Evolutionary conservation across 1,140 invertebrate species (phyloP).

Genomic region (Bombus superbus): DNA sequence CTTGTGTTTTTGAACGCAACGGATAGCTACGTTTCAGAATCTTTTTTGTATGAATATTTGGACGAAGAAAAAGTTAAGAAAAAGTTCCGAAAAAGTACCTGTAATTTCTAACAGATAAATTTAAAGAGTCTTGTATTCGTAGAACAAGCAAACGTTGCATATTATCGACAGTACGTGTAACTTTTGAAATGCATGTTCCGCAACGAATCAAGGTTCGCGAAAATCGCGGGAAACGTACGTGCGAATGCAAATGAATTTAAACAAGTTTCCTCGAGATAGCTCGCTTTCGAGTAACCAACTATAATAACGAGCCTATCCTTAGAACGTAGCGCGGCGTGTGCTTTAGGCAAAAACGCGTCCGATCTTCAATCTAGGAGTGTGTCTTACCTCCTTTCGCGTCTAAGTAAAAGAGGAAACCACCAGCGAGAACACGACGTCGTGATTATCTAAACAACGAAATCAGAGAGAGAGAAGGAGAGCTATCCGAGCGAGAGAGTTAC

Average conservation of each 20-base stretch:
- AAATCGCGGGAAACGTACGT: not conserved
- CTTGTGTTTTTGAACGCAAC: not conserved
- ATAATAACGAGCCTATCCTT: conserved; percentile 45
- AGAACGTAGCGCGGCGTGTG: conserved; percentile 2
- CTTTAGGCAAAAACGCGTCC: conserved; percentile 44
- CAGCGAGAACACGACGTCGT: conserved; percentile 31
- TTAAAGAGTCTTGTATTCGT: too few species aligned
- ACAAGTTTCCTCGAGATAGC: conserved; percentile 1
- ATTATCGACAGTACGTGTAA: too few species aligned
- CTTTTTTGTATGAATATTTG: not conserved
- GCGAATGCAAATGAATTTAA: not conserved
- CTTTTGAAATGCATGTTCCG: not conserved
- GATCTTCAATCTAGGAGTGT: conserved; percentile 42
- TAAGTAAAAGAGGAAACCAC: conserved; percentile 36
- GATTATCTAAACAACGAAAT: conserved; percentile 37
- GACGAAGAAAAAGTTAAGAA: not conserved
- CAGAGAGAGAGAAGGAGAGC: conserved; percentile 3
- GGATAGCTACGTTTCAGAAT: not conserved
- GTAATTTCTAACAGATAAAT: too few species aligned
- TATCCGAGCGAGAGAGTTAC: not conserved
- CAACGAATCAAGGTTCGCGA: not conserved
- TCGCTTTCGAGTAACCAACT: conserved; percentile 36
- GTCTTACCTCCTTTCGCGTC: conserved; percentile 23
- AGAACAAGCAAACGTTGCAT: too few species aligned
- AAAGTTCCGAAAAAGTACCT: too few species aligned